Base-by-base conservation (phyloP, 2,888 invertebrate species). In the Pandemis cinnamomeana region DNA sequence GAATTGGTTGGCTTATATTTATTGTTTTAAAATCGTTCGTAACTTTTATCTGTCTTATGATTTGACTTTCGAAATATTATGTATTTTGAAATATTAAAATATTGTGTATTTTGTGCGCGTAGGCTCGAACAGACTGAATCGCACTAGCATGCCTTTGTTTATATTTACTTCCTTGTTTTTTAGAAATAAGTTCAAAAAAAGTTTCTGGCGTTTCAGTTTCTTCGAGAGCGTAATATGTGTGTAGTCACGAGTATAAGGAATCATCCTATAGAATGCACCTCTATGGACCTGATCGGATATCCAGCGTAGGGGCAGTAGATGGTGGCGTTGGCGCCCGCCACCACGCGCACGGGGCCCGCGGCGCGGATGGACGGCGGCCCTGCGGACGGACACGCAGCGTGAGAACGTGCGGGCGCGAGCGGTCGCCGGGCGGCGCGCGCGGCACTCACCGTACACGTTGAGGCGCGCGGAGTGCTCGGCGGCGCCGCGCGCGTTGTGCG, bases 221-320 rank as follows among this genome's bases (percentile, higher is more conserved):
- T 36, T 36, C 27, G 27, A 36, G 27, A 36, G 27, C 27, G 2
- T 36, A 36, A 36, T 36, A 36, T 36, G 27, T 36, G 27, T 27
- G 2, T 27, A 27, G 27, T 27, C 27, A 27, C 27, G 27, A 2
- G 82, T 79, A 78, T 83, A 80, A 85, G 87, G 85, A 87, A 89
- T 88, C 82, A 87, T 87, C 86, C 85, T 88, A 88, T 83, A 85
- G 84, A 88, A 92, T 92, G 92, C 92, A 92, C 92, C 92, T 92
- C 89, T 91, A 92, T 91, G 87, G 91, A 95, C 86, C 95, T 95
- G 89, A 98, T 96, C 81, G 98, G 98, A 94, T 97, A 97, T 83
- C 98, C 98, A 72, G 97, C 96, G 90, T 97, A 98, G 83, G 97
- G 97, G 93, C 98, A 98, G 84, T 96, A 95, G 81, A 98, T 94